Evolutionary conservation across 2,888 invertebrate genomes (phyloP).

Genomic region (Linnaemya vulpina): DNA sequence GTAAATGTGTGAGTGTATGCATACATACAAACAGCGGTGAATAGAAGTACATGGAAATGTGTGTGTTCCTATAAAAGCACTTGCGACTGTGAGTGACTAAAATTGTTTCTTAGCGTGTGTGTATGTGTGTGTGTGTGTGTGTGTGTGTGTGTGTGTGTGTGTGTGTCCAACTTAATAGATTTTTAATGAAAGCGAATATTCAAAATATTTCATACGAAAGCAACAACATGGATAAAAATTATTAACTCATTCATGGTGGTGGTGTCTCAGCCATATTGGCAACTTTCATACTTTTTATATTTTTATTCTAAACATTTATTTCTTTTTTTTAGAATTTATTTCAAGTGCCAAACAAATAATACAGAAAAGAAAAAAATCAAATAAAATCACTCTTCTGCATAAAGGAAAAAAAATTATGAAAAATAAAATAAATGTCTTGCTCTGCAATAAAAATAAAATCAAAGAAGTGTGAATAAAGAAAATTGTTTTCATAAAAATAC

Average conservation of each 20-base stretch:
- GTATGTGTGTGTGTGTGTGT: background rate
- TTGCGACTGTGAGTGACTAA: background rate
- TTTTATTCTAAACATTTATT: constrained; percentile 17
- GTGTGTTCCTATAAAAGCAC: background rate
- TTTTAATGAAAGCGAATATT: background rate
- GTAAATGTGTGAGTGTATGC: too few species aligned
- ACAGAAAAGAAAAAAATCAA: constrained; percentile 56
- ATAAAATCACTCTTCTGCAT: constrained; percentile 47
- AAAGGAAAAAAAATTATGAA: constrained; percentile 38
- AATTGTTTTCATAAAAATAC: constrained; percentile 14
- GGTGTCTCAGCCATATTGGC: constrained; percentile 68
- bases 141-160: background rate
- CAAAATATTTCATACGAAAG: background rate
- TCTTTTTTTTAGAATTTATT: constrained; percentile 69
- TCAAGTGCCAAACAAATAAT: constrained; percentile 73
- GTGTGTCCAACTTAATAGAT: background rate
- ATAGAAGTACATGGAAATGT: too few species aligned
- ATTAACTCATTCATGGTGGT: constrained; percentile 51
- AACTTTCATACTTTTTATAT: constrained; percentile 54
- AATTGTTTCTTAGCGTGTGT: background rate
- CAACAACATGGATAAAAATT: constrained; percentile 10
- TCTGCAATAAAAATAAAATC: constrained; percentile 47
- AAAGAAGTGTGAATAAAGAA: constrained; percentile 58
- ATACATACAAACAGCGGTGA: too few species aligned
- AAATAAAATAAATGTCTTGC: constrained; percentile 57